Base-by-base conservation (phyloP, 2,888 invertebrate genomes). In the Scelioninae gen. 2 region DNA sequence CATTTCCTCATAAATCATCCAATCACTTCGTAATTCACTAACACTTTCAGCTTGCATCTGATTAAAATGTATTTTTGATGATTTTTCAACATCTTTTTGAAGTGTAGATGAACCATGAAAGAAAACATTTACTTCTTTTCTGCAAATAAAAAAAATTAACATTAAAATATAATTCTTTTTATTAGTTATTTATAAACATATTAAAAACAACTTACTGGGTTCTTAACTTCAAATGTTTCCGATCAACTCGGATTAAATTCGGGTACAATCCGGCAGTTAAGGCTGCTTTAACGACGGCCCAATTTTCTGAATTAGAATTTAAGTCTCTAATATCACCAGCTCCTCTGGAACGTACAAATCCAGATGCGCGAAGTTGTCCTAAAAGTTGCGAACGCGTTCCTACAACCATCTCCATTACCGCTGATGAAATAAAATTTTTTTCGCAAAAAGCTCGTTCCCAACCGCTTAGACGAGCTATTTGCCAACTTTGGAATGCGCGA, bases 241-340 rank as follows among this genome's bases (percentile, higher is more conserved):
- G 87, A 82, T 93, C 92, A 0, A 93, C 90, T 15, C 92, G 89
- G 13, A 94, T 93, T 41, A 98, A 86, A 78, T 95, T 94, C 0
- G 98, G 98, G 86, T 97, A 98, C 69, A 95, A 89, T 0, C 98
- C 97, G 2, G 94, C 94, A 19, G 92, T 91, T 28, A 98, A 87
- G 1, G 95, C 95, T 0, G 95, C 94, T 83, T 97, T 97, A 0
- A 98, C 92, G 60, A 97, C 91, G 9, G 95, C 92, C 96, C 96
- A 96, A 82, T 93, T 93, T 79, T 94, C 92, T 0, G 94, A 92
- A 87, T 96, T 93, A 0, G 89, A 85, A 86, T 97, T 97, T 33
- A 96, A 89, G 81, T 94, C 94, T 76, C 92, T 88, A 71, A 95
- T 92, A 80, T 93, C 93, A 2, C 89, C 89, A 0, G 89, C 86